A percentile compares a stretch with the other conserved stretches of the same genome.
phyloP scores from a whole-genome alignment of 2,888 invertebrate genomes.

The Ceramica pisi region DNA sequence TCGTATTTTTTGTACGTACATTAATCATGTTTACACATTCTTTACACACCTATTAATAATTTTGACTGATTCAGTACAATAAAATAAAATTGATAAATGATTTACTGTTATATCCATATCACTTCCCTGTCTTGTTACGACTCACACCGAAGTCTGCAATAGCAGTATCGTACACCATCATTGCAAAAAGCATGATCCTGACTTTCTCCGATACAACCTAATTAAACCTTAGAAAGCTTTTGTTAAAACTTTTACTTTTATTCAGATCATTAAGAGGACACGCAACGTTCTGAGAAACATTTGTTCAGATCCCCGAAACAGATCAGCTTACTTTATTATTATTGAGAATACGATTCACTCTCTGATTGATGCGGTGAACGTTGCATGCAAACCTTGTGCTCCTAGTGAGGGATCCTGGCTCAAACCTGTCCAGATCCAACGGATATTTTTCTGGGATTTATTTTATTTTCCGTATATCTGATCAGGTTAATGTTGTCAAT shows the following conservation, averaged over 20 bases:
- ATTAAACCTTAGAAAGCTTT: constrained; percentile 65
- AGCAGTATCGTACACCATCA: constrained; percentile 37
- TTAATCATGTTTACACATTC: constrained; percentile 60
- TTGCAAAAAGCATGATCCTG: constrained; percentile 41
- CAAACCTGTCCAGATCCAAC: constrained; percentile 43
- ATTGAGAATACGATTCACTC: constrained; percentile 74
- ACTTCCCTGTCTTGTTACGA: constrained; percentile 21
- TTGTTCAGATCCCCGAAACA: constrained; percentile 79
- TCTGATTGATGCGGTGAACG: constrained; percentile 78
- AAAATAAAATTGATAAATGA: constrained; percentile 36
- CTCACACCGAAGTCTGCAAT: constrained; percentile 1
- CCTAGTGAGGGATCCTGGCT: constrained; percentile 55
- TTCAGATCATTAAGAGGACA: constrained; percentile 67
- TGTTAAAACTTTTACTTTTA: constrained; percentile 64
- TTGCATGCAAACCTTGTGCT: constrained; percentile 73
- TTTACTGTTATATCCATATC: constrained; percentile 32
- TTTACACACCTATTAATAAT: constrained; percentile 56
- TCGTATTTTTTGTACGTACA: constrained; percentile 41
- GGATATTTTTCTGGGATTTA: constrained; percentile 48
- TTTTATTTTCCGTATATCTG: constrained; percentile 52
- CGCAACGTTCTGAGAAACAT: constrained; percentile 80
- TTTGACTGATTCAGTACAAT: constrained; percentile 31
- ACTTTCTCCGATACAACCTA: constrained; percentile 61
- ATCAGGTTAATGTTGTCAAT: constrained; percentile 49
- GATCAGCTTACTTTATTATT: constrained; percentile 81